phyloP scores from a whole-genome alignment of 2,888 invertebrate species.

The Phortica magna region DNA sequence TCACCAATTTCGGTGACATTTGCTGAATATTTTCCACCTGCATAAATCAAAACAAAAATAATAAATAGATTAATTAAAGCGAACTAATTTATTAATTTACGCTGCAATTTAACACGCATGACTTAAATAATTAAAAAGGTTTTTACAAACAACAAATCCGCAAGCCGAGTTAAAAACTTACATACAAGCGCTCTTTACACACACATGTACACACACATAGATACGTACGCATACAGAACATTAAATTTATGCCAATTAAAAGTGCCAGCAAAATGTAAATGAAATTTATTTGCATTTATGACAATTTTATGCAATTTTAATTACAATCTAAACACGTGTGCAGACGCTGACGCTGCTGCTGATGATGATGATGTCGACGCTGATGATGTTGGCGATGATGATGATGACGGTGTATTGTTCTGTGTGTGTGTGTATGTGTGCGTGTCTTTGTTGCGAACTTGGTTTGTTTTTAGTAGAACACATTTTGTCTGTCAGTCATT shows the following conservation, averaged over 20 bases:
- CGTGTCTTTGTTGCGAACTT: not conserved
- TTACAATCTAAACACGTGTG: conserved; percentile 41
- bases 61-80: conserved; percentile 63
- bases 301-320: conserved; percentile 41
- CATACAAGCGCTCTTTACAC: not conserved
- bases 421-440: not conserved
- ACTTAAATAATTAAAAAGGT: conserved; percentile 62
- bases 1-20: conserved; percentile 84
- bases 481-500: conserved; percentile 11
- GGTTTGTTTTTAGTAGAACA: not conserved
- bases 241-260: conserved; percentile 42
- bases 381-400: not conserved
- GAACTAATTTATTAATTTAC: conserved; percentile 46
- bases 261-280: conserved; percentile 60
- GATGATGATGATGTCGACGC: not conserved
- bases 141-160: conserved; percentile 51
- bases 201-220: not conserved
- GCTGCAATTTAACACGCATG: not conserved
- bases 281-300: conserved; percentile 62
- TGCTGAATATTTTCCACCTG: conserved; percentile 85
- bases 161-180: not conserved
- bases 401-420: not conserved
- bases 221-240: not conserved
- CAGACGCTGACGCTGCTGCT: conserved; percentile 44
- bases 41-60: conserved; percentile 46